Evolutionary conservation across 2,888 invertebrate species (phyloP).

Genomic region (Amiota minor): DNA sequence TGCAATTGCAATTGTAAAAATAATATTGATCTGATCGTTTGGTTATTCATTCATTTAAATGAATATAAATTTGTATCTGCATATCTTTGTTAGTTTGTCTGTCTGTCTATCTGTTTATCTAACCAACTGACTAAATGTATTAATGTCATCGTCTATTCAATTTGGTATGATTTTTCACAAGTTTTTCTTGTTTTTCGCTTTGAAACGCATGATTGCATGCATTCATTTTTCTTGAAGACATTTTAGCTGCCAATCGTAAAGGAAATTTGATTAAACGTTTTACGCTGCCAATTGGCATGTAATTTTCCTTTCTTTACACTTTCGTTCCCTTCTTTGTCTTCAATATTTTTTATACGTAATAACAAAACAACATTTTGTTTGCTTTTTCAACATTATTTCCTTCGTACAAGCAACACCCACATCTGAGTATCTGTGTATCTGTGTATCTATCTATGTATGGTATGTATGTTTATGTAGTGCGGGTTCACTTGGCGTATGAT

Average conservation of each 20-base stretch:
- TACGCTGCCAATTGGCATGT: conserved; percentile 56
- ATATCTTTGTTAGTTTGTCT: too few species aligned
- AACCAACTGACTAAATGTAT: too few species aligned
- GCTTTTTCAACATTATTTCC: background rate
- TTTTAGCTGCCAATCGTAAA: background rate
- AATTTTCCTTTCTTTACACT: conserved; percentile 32
- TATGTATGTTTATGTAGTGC: conserved; percentile 20
- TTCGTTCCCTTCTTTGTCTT: background rate
- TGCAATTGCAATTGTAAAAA: background rate
- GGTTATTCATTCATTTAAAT: too few species aligned
- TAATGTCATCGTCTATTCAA: background rate
- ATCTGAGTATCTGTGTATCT: background rate
- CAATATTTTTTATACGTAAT: background rate
- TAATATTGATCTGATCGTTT: background rate
- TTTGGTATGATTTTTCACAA: conserved; percentile 16
- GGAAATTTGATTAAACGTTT: conserved; percentile 34
- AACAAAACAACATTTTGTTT: background rate
- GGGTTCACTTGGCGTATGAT: conserved; percentile 61
- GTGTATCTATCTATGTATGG: conserved; percentile 23
- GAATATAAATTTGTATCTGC: too few species aligned
- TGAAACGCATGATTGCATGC: conserved; percentile 36
- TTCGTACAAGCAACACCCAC: background rate
- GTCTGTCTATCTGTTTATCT: too few species aligned
- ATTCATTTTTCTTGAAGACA: conserved; percentile 42
- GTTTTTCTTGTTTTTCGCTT: conserved; percentile 22